A percentile compares a stretch with the other conserved stretches of the same genome.
phyloP scores from a whole-genome alignment of 2,888 invertebrate species.

The Esperia sulphurella region DNA sequence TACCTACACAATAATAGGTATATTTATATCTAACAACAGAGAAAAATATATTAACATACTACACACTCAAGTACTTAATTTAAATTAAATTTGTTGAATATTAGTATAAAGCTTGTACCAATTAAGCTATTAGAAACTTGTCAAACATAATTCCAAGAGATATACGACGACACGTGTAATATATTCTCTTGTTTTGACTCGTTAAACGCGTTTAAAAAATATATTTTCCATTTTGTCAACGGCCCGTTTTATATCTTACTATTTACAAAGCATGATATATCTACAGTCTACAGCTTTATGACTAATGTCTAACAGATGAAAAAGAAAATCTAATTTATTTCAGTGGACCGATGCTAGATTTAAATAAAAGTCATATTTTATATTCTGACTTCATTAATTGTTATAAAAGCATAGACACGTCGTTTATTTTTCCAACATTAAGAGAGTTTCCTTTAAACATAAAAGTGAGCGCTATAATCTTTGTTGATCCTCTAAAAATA shows the following conservation, averaged over 20 bases:
- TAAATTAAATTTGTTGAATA: no score
- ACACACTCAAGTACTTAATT: no score
- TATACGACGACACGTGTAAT: constrained; percentile 14
- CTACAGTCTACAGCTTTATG: constrained; percentile 13
- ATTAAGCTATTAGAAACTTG: constrained; percentile 15
- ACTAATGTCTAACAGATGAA: constrained; percentile 15
- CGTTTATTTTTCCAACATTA: no score
- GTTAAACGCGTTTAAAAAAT: constrained; percentile 16
- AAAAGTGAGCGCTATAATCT: no score
- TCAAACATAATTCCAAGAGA: constrained; percentile 15
- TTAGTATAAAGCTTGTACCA: background rate
- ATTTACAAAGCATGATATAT: constrained; percentile 15
- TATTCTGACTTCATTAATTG: no score
- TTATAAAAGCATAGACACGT: no score
- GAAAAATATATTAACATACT: no score
- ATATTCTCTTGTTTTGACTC: constrained; percentile 27
- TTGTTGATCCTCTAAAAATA: no score
- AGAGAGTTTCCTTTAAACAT: no score
- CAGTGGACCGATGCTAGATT: background rate
- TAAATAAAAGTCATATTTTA: background rate
- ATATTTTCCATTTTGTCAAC: constrained; percentile 24
- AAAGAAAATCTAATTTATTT: constrained; percentile 16
- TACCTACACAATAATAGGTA: no score
- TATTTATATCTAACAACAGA: no score
- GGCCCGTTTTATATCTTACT: background rate